A percentile compares a stretch with the other conserved stretches of the same genome.
phyloP scores from a whole-genome alignment of 2,888 invertebrate genomes.

The Tenthredo scrophulariae region DNA sequence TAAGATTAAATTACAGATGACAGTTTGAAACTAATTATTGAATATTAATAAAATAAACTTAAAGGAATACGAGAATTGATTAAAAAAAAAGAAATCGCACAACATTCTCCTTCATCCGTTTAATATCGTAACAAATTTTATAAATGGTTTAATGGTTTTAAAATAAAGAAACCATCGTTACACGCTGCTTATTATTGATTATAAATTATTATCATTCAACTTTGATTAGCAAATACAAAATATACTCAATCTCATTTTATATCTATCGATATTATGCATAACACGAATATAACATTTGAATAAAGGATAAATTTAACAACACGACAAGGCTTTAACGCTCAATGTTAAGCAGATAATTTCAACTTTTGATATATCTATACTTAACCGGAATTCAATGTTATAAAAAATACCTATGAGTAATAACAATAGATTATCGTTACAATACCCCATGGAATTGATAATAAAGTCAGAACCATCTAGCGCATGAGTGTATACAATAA shows the following conservation, averaged over 20 bases:
- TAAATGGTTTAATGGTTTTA: background rate
- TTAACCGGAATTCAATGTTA: constrained; percentile 25
- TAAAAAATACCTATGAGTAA: constrained; percentile 34
- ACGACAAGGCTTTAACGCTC: background rate
- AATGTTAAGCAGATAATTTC: background rate
- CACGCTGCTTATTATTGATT: background rate
- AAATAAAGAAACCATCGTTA: background rate
- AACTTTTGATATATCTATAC: background rate
- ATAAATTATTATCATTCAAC: constrained; percentile 20
- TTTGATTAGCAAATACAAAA: constrained; percentile 18
- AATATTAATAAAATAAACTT: constrained; percentile 54
- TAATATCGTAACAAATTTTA: constrained; percentile 39
- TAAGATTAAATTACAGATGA: constrained; percentile 49
- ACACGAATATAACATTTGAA: constrained; percentile 34
- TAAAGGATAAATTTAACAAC: background rate
- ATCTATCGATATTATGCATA: constrained; percentile 15
- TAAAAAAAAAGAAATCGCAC: background rate
- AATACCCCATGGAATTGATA: background rate
- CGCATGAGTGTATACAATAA: background rate
- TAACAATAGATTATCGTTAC: constrained; percentile 1
- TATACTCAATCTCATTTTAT: constrained; percentile 2
- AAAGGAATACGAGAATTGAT: constrained; percentile 44
- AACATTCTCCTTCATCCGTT: constrained; percentile 29
- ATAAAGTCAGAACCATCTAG: background rate
- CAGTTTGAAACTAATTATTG: constrained; percentile 50